Percentiles rank a stretch among this genome's conserved stretches.
Evolutionary conservation across 2,113 vertebrate genomes (phyloP).

Genomic region (Python bivittatus): DNA sequence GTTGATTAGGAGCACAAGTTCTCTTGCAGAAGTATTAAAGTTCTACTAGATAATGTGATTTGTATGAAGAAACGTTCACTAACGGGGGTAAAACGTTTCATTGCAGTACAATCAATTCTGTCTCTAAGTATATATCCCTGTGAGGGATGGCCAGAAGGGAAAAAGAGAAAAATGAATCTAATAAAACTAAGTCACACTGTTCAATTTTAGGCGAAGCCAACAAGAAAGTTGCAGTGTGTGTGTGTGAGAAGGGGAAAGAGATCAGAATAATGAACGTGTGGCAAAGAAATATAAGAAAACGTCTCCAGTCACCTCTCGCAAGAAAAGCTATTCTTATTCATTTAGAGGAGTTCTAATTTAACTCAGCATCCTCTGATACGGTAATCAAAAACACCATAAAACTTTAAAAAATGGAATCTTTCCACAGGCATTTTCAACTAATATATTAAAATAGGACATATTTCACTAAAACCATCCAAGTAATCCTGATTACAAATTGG

Average conservation of each 20-base stretch:
- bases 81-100: not conserved
- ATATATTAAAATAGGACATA: not conserved
- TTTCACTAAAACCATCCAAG: conserved; percentile 21
- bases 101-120: conserved; percentile 13
- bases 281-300: not conserved
- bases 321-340: not conserved
- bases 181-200: not conserved
- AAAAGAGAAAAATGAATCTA: conserved; percentile 27
- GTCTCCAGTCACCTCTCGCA: not conserved
- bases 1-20: not conserved
- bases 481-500: conserved; percentile 28
- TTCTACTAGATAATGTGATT: not conserved
- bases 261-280: not conserved
- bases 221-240: not conserved
- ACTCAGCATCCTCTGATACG: conserved; percentile 16
- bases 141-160: conserved; percentile 9
- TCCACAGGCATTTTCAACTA: not conserved
- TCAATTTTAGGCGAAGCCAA: conserved; percentile 24
- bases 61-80: not conserved
- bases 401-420: not conserved
- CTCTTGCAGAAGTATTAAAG: not conserved
- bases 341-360: not conserved
- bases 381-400: conserved; percentile 16
- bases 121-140: not conserved
- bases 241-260: not conserved